Evolutionary conservation across 2,113 vertebrate species (phyloP).

Genomic region (Passer montanus): DNA sequence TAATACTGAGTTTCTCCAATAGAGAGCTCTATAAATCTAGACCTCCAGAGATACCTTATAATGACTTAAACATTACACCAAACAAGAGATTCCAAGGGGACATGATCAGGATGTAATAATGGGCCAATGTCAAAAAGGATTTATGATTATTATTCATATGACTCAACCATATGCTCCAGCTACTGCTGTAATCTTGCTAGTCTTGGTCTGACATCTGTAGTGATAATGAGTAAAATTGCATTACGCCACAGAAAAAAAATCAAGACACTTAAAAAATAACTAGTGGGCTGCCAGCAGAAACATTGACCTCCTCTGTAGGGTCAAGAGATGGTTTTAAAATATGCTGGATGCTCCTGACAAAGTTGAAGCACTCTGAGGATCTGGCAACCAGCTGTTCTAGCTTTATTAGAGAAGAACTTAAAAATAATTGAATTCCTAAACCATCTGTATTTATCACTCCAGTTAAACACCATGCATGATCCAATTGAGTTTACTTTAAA

Average conservation of each 20-base stretch:
- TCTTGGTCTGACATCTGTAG: slow-evolving; percentile 74
- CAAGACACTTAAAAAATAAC: slow-evolving; percentile 76
- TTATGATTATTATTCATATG: slow-evolving; percentile 79
- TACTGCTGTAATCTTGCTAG: slow-evolving; percentile 72
- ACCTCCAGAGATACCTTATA: slow-evolving; percentile 64
- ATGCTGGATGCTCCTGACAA: slow-evolving; percentile 71
- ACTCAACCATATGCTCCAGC: slow-evolving; percentile 76
- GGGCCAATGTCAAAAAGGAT: slow-evolving; percentile 75
- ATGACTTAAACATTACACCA: slow-evolving; percentile 75
- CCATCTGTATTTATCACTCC: slow-evolving; percentile 50
- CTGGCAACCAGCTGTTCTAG: slow-evolving; percentile 83
- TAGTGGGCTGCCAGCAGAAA: slow-evolving; percentile 77
- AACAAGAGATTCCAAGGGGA: slow-evolving; percentile 72
- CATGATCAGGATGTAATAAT: slow-evolving; percentile 78
- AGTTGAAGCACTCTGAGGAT: slow-evolving; percentile 59
- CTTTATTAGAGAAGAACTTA: slow-evolving; percentile 70
- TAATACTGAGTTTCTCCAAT: slow-evolving; percentile 69
- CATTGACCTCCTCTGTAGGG: slow-evolving; percentile 71
- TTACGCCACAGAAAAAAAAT: slow-evolving; percentile 76
- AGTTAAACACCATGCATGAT: slow-evolving; percentile 44
- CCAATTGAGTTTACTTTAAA: background rate
- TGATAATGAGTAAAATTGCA: slow-evolving; percentile 85
- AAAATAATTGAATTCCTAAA: slow-evolving; percentile 72
- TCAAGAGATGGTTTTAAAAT: slow-evolving; percentile 78
- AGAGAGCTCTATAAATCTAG: slow-evolving; percentile 74